Percentiles rank a stretch among this genome's conserved stretches.
Evolutionary conservation across 1,140 invertebrate species (phyloP).

Genomic region (Ceratosolen solmsi): DNA sequence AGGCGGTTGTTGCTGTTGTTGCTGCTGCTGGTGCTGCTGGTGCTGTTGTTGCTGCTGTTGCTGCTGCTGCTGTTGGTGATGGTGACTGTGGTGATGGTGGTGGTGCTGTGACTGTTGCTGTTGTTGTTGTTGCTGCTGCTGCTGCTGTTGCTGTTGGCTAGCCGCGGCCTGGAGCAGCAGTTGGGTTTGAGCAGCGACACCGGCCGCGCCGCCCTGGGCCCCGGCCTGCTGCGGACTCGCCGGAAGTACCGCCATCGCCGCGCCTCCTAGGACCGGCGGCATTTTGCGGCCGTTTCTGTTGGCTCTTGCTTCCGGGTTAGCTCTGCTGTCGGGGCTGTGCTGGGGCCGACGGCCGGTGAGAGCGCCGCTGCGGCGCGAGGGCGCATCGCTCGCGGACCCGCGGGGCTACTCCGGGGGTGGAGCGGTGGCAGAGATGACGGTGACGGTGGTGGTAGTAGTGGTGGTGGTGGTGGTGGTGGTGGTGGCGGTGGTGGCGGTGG

Average conservation of each 20-base stretch:
- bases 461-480: not conserved
- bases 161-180: conserved; percentile 58
- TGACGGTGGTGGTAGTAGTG: not conserved
- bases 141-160: conserved; percentile 52
- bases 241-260: conserved; percentile 73
- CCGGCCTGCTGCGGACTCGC: conserved; percentile 72
- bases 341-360: conserved; percentile 13
- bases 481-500: not conserved
- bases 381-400: conserved; percentile 1
- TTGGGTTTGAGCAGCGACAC: conserved; percentile 60
- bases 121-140: not conserved
- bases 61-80: not conserved
- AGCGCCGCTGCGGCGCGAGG: not conserved
- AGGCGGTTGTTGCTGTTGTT: conserved; percentile 67
- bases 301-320: not conserved
- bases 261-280: conserved; percentile 73
- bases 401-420: not conserved
- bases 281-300: conserved; percentile 50
- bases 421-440: too few relatives aligned
- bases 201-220: conserved; percentile 58
- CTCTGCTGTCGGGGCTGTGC: not conserved
- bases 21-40: conserved; percentile 46
- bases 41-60: not conserved
- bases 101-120: conserved; percentile 32
- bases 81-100: not conserved